phyloP scores from a whole-genome alignment of 2,888 invertebrate genomes.

The Frankliniella fusca region DNA sequence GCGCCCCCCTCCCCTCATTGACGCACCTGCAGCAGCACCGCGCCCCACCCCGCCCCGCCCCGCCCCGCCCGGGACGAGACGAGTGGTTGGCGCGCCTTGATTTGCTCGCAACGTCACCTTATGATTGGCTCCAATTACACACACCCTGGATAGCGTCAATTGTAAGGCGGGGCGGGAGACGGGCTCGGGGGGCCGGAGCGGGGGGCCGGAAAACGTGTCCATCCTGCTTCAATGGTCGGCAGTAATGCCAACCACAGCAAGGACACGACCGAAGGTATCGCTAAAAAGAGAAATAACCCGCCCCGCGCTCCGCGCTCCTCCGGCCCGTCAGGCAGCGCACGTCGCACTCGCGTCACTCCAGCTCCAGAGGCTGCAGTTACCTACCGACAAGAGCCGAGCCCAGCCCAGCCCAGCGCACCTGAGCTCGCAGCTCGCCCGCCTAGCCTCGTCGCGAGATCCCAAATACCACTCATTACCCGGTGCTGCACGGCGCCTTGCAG shows the following conservation, averaged over 20 bases:
- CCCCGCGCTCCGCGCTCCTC: background rate
- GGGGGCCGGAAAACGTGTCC: background rate
- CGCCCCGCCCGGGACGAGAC: background rate
- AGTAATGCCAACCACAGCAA: no score
- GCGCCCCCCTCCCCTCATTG: no score
- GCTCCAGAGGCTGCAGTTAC: background rate
- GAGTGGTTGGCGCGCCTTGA: background rate
- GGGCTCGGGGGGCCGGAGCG: background rate
- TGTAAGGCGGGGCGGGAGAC: background rate
- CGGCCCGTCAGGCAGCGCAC: background rate
- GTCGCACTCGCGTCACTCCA: background rate
- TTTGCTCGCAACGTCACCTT: slow-evolving; percentile 6
- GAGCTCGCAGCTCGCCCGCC: background rate
- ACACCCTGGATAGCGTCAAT: no score
- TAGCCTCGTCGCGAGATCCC: no score
- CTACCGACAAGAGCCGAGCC: background rate
- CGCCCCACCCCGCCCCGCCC: background rate
- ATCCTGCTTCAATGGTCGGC: no score
- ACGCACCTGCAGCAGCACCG: no score
- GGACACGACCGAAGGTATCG: no score
- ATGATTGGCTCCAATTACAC: background rate
- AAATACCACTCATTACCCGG: no score
- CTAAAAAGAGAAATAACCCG: background rate
- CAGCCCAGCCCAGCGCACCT: background rate
- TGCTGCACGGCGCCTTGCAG: no score